Evolutionary conservation across 2,113 vertebrate genomes (phyloP).

Genomic region (Ceratotherium simum): DNA sequence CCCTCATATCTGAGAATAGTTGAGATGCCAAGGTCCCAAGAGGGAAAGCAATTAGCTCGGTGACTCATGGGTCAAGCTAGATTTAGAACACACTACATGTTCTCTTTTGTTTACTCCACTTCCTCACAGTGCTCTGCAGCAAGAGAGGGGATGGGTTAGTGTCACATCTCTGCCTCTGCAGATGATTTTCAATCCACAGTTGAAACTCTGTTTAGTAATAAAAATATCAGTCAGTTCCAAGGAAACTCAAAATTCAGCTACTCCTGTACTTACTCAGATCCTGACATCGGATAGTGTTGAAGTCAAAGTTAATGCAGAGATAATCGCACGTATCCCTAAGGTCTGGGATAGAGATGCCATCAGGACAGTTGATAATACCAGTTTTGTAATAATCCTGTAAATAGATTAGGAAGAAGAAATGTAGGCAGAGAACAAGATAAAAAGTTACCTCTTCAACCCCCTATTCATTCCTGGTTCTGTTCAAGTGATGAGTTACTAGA

Average conservation of each 20-base stretch:
- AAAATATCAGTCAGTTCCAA: background rate
- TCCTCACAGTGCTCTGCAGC: background rate
- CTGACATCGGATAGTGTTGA: slow-evolving; percentile 91
- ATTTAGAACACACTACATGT: background rate
- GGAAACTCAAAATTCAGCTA: background rate
- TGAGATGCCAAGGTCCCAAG: background rate
- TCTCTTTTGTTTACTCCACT: background rate
- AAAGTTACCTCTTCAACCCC: background rate
- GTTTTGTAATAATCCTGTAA: slow-evolving; percentile 91
- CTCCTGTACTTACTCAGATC: slow-evolving; percentile 89
- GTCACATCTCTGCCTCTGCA: background rate
- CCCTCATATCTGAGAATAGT: background rate
- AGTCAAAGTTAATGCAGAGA: slow-evolving; percentile 92
- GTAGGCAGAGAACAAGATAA: background rate
- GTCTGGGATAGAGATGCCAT: slow-evolving; percentile 90
- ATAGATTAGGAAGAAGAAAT: slow-evolving; percentile 23
- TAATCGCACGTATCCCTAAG: slow-evolving; percentile 92
- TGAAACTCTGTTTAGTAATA: background rate
- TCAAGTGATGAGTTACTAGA: background rate
- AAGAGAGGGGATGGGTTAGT: background rate
- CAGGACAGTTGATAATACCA: slow-evolving; percentile 90
- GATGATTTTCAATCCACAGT: background rate
- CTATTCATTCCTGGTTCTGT: background rate
- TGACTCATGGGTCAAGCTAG: background rate
- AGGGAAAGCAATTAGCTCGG: background rate